Percentiles rank a stretch among this genome's conserved stretches.
Conservation (phyloP, 1,140 invertebrate genomes). For the Apolygus lucorum region DNA sequence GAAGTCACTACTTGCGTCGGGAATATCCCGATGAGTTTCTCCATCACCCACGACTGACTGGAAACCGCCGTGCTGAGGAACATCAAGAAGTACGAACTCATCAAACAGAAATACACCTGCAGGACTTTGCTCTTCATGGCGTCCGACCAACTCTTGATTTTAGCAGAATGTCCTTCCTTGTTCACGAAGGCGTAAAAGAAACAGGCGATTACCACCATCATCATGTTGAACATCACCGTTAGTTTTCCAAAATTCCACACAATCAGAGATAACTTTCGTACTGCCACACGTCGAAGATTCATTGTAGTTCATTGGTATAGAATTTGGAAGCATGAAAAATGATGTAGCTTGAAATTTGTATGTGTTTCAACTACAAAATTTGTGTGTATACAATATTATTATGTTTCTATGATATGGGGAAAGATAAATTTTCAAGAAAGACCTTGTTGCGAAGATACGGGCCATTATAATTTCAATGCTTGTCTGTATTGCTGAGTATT, state of each 20-base stretch:
- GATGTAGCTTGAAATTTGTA: no score
- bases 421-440: no score
- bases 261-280: no score
- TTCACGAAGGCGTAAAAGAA: neutral
- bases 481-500: no score
- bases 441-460: no score
- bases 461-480: no score
- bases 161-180: neutral
- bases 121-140: neutral
- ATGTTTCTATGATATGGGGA: no score
- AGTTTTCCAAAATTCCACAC: slow-evolving; percentile 35
- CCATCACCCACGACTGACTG: neutral
- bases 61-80: neutral
- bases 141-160: neutral
- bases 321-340: no score
- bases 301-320: no score
- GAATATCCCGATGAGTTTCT: neutral
- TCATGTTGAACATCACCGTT: neutral
- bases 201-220: neutral
- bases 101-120: neutral
- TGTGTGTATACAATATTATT: no score
- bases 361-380: no score
- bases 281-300: no score
- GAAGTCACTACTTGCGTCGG: neutral
- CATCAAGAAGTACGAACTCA: neutral